A percentile compares a stretch with the other conserved stretches of the same genome.
These are phyloP conservation scores for Trisateles emortualis DNA, from an alignment of 2,888 invertebrate genomes.

Conservation along the genomic window DNA sequence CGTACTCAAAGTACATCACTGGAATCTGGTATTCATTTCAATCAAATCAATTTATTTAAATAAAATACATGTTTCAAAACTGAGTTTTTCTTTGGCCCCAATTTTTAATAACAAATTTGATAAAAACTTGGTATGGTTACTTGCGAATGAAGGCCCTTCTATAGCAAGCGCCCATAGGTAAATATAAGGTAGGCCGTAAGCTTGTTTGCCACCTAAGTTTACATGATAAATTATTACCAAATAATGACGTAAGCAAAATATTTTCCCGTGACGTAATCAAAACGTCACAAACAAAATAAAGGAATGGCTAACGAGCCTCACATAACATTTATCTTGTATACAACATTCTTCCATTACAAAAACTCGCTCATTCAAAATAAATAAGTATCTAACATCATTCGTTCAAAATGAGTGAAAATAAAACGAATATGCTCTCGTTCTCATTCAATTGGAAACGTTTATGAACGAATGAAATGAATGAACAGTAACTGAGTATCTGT, in stretches of 20 bases:
- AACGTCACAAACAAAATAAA: background rate
- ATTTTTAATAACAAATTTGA: too few species aligned
- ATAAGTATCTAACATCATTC: constrained; percentile 25
- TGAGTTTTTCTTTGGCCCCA: too few species aligned
- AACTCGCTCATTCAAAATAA: constrained; percentile 26
- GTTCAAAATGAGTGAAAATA: constrained; percentile 32
- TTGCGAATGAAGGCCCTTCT: too few species aligned
- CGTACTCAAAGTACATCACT: too few species aligned
- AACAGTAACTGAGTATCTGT: constrained; percentile 38
- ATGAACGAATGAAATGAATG: constrained; percentile 48
- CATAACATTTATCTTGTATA: background rate
- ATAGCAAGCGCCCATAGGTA: too few species aligned
- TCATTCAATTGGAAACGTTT: constrained; percentile 49
- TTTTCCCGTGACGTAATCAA: background rate
- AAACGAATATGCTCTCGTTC: constrained; percentile 45
- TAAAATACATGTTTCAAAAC: too few species aligned
- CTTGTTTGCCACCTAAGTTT: too few species aligned
- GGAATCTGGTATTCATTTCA: too few species aligned
- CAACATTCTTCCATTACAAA: constrained; percentile 5
- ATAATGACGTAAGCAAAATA: background rate
- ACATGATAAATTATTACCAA: background rate
- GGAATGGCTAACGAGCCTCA: constrained; percentile 5
- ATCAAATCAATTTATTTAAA: too few species aligned
- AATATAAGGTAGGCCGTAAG: background rate
- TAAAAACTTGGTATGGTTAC: too few species aligned